Evolutionary conservation across 2,113 vertebrate species (phyloP).

Genomic region (Paraplagusia blochii): DNA sequence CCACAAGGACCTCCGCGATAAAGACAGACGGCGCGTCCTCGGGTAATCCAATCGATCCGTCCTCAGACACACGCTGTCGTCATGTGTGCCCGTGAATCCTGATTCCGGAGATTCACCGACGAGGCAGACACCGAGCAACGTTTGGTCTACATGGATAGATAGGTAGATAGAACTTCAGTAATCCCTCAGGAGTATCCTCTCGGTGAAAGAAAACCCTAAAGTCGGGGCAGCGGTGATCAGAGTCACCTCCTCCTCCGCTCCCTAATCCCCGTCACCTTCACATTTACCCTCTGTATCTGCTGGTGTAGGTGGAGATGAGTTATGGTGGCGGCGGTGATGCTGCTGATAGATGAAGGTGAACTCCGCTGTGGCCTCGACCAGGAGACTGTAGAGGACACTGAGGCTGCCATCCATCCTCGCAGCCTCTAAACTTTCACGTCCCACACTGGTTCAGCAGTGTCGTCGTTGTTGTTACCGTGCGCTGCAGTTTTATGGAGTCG

Average conservation of each 20-base stretch:
- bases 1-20: slow-evolving; percentile 66
- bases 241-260: slow-evolving; percentile 4
- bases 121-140: background rate
- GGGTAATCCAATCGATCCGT: slow-evolving; percentile 64
- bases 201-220: too few relatives aligned
- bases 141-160: too few relatives aligned
- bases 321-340: slow-evolving; percentile 67
- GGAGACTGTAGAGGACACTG: slow-evolving; percentile 69
- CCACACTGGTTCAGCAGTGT: background rate
- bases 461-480: too few relatives aligned
- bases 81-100: slow-evolving; percentile 6
- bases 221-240: background rate
- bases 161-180: too few relatives aligned
- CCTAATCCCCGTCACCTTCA: slow-evolving; percentile 11
- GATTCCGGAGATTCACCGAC: background rate
- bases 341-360: slow-evolving; percentile 76
- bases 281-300: slow-evolving; percentile 46
- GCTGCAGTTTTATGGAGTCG: too few relatives aligned
- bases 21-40: slow-evolving; percentile 67
- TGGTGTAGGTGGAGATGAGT: slow-evolving; percentile 69
- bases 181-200: too few relatives aligned
- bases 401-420: slow-evolving; percentile 64
- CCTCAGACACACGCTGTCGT: slow-evolving; percentile 26
- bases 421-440: slow-evolving; percentile 40
- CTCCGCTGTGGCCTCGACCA: slow-evolving; percentile 57